These are phyloP conservation scores for Perodicticus potto DNA, from an alignment of 2,797 vertebrate species.

Conservation along the genomic window DNA sequence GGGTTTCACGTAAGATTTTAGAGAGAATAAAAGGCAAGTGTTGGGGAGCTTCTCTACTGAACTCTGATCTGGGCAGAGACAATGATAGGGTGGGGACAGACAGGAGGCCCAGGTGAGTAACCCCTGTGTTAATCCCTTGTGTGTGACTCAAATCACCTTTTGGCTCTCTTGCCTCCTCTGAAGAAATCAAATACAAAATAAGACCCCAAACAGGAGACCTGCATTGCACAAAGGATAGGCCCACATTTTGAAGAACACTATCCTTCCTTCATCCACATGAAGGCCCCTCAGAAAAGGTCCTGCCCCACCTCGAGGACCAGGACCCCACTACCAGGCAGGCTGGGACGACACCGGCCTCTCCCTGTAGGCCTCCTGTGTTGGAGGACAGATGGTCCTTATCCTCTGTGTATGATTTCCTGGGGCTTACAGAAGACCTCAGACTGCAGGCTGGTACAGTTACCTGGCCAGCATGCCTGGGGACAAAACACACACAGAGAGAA, in stretches of 20 bases:
- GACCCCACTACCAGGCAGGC: background rate
- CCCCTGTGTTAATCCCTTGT: background rate
- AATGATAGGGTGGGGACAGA: accelerated
- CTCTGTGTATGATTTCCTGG: background rate
- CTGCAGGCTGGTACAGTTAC: accelerated
- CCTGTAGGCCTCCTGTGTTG: background rate
- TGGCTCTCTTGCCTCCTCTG: background rate
- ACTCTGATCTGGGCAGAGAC: background rate
- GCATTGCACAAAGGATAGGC: background rate
- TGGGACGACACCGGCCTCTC: background rate
- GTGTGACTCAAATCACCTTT: too few relatives aligned
- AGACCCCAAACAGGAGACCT: background rate
- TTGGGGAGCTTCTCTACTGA: background rate
- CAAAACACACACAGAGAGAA: background rate
- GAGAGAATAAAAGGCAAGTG: background rate
- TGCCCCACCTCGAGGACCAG: background rate
- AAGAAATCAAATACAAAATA: background rate
- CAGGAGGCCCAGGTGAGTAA: too few relatives aligned
- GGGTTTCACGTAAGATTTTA: background rate
- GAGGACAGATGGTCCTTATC: accelerated
- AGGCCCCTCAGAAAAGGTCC: background rate
- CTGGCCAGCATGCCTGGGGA: background rate
- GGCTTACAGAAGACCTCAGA: background rate
- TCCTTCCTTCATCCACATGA: background rate
- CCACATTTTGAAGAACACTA: background rate